Base-by-base conservation (phyloP, 2,888 invertebrate species). In the Drosophila austrosaltans region DNA sequence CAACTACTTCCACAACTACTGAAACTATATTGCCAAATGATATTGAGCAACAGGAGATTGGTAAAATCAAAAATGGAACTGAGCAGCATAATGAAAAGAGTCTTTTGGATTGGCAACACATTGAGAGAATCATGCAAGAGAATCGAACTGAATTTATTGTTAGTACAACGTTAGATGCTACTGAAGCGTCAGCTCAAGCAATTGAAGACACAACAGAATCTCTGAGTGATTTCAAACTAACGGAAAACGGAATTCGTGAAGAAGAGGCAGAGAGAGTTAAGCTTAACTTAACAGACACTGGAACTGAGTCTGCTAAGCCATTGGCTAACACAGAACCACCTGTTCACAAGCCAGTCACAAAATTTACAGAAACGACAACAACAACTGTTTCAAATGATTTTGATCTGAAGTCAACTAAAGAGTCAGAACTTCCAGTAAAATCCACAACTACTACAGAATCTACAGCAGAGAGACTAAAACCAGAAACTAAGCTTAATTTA, bases 81-180 rank as follows among this genome's bases (percentile, higher is more conserved):
- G 30, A 77, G 12, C 76, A 72, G 59, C 70, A 79, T 4, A 90
- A 86, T 63, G 90, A 90, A 40, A 91, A 91, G 56, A 91, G 79
- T 71, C 73, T 91, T 2, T 65, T 91, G 16, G 91, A 91, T 65
- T 91, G 91, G 91, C 89, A 86, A 16, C 89, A 91, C 22, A 90
- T 91, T 6, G 90, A 90, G 78, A 8, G 36, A 36, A 77, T 85
- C 78, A 87, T 86, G 81, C 82, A 78, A 20, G 87, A 87, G 40
- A 87, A 89, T 65, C 81, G 61, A 3, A 87, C 89, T 3, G 86
- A 87, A 59, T 70, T 69, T 7, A 57, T 73, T 28, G 67, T 89
- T 25, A 75, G 78, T 22, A 82, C 81, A 4, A 85, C 89, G 0
- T 30, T 89, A 20, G 89, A 89, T 66, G 85, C 81, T 57, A 89